These are phyloP conservation scores for Dasypolia templi DNA, from an alignment of 2,888 invertebrate species.

Conservation along the genomic window DNA sequence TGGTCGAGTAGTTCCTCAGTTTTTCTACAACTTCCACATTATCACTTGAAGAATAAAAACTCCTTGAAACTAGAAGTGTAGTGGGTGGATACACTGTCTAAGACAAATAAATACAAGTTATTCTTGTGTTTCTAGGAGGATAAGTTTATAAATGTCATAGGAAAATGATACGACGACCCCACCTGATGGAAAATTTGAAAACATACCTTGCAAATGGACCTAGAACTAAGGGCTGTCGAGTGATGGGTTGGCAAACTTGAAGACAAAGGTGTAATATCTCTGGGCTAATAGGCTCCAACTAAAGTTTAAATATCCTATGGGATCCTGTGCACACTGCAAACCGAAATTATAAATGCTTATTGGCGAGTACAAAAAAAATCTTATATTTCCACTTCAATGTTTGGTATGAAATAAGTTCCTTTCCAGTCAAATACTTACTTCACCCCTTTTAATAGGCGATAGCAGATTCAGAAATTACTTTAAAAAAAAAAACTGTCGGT, in stretches of 20 bases:
- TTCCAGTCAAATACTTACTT: too few relatives aligned
- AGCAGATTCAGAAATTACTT: background rate
- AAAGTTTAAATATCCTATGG: too few relatives aligned
- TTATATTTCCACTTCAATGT: too few relatives aligned
- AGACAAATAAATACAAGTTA: constrained; percentile 32
- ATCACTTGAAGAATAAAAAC: constrained; percentile 41
- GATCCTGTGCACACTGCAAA: too few relatives aligned
- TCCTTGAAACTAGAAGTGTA: constrained; percentile 12
- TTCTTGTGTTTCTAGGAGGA: constrained; percentile 13
- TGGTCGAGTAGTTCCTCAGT: constrained; percentile 34
- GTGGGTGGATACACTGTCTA: constrained; percentile 4
- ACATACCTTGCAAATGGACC: background rate
- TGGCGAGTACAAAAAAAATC: too few relatives aligned
- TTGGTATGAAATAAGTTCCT: too few relatives aligned
- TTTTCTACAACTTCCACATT: constrained; percentile 31
- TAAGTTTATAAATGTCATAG: constrained; percentile 2
- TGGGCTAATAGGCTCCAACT: too few relatives aligned
- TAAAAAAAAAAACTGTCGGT: background rate
- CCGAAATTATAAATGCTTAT: too few relatives aligned
- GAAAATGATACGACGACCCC: background rate
- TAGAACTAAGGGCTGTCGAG: background rate
- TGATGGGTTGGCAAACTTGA: too few relatives aligned
- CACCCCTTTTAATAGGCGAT: too few relatives aligned
- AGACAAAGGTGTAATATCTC: too few relatives aligned
- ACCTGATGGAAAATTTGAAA: background rate